Conservation (phyloP, 2,797 vertebrate genomes). For the Sebastes vulpes region DNA sequence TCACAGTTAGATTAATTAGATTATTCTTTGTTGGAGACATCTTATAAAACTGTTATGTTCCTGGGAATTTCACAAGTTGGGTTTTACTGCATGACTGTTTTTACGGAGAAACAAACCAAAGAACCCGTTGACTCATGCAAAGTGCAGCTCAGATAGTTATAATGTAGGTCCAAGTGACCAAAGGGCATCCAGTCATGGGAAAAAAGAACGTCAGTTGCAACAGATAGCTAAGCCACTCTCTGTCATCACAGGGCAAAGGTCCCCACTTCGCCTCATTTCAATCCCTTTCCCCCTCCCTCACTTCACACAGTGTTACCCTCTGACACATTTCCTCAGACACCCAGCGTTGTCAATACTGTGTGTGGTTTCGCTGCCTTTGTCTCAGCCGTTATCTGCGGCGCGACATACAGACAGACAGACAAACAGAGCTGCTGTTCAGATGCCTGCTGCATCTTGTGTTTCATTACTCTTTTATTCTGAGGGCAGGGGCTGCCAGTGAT, state of each 20-base stretch:
- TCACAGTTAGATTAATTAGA: neutral
- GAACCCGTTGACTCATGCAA: neutral
- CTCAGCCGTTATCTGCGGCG: conserved; percentile 12
- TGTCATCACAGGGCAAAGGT: conserved; percentile 39
- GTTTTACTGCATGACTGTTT: neutral
- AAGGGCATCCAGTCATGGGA: conserved; percentile 15
- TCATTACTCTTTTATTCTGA: conserved; percentile 39
- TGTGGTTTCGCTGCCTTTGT: conserved; percentile 28
- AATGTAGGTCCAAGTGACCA: neutral
- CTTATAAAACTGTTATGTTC: neutral
- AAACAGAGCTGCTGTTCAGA: conserved; percentile 30
- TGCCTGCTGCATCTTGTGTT: conserved; percentile 35
- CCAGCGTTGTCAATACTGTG: conserved; percentile 8
- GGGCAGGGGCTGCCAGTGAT: conserved; percentile 27
- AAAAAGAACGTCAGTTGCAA: neutral
- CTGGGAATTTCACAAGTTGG: neutral
- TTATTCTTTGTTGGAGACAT: neutral
- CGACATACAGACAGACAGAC: conserved; percentile 6
- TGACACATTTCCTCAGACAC: conserved; percentile 25
- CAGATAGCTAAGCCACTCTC: neutral
- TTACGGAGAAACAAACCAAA: neutral
- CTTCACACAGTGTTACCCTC: neutral
- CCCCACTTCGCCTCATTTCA: neutral
- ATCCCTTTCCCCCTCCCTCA: conserved; percentile 3
- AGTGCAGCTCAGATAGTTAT: conserved; percentile 7